Conservation (phyloP, 2,113 vertebrate genomes). For the Microtus richardsoni region DNA sequence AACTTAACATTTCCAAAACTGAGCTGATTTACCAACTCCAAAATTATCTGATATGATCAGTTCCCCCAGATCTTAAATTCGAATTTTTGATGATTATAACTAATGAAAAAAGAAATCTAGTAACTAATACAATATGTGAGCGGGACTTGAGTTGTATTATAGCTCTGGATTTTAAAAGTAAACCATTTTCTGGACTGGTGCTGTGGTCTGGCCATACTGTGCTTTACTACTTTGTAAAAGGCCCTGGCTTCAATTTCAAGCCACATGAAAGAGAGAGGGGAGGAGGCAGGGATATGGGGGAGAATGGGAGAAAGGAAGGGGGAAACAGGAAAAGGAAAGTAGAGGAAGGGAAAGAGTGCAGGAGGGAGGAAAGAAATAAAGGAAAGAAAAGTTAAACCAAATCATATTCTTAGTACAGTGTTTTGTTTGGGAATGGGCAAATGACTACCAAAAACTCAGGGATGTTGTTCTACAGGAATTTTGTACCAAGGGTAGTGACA, state of each 20-base stretch:
- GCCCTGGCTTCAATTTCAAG: neutral
- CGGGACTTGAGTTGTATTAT: neutral
- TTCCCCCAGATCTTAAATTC: neutral
- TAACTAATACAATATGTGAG: neutral
- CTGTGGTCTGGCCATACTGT: neutral
- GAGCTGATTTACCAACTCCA: neutral
- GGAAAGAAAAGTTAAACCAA: neutral
- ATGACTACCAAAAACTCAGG: neutral
- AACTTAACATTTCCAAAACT: slow-evolving; percentile 25
- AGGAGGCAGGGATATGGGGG: neutral
- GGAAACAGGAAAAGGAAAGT: no score
- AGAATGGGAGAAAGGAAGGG: neutral
- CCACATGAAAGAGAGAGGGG: neutral
- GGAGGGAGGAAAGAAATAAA: neutral
- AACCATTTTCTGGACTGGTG: neutral
- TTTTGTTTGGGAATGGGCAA: slow-evolving; percentile 15
- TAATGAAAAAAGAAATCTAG: neutral
- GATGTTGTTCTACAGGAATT: neutral
- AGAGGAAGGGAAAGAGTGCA: neutral
- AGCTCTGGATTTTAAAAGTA: neutral
- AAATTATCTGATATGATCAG: neutral
- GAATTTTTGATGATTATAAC: neutral
- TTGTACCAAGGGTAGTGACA: neutral
- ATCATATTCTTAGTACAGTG: neutral
- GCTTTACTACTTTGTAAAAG: neutral